These are phyloP conservation scores for Dendroctonus ponderosae DNA, from an alignment of 1,140 invertebrate species.

Conservation along the genomic window DNA sequence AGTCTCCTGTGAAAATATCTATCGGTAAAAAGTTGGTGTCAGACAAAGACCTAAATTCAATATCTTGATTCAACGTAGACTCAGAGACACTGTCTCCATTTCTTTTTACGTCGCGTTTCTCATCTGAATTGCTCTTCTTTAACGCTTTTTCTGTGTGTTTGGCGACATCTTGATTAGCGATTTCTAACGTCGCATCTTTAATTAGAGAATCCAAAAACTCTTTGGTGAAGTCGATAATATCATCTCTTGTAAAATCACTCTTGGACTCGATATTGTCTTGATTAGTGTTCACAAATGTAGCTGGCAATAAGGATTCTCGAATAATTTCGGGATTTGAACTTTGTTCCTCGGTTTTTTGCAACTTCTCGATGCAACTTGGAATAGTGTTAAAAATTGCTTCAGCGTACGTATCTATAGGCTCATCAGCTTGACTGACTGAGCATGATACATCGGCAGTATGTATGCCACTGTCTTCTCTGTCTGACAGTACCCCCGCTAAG, in stretches of 20 bases:
- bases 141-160: neutral
- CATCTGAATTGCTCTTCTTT: no score
- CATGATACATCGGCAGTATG: constrained; percentile 77
- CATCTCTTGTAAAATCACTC: constrained; percentile 12
- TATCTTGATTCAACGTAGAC: no score
- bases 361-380: constrained; percentile 42
- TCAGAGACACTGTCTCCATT: no score
- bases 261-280: no score
- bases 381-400: constrained; percentile 35
- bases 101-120: no score
- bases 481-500: constrained; percentile 59
- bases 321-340: constrained; percentile 22
- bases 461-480: constrained; percentile 78
- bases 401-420: constrained; percentile 55
- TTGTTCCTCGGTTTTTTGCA: constrained; percentile 36
- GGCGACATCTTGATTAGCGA: constrained; percentile 4
- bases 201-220: constrained; percentile 28
- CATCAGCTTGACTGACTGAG: constrained; percentile 70
- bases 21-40: neutral
- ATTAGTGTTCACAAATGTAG: no score
- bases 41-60: no score
- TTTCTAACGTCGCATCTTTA: constrained; percentile 32
- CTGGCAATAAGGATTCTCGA: neutral
- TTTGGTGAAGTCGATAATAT: constrained; percentile 31
- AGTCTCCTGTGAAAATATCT: constrained; percentile 19